Evolutionary conservation across 2,113 vertebrate genomes (phyloP), one percentile per base, ranked within the genome.

Genomic region (Eubucco bourcierii): DNA sequence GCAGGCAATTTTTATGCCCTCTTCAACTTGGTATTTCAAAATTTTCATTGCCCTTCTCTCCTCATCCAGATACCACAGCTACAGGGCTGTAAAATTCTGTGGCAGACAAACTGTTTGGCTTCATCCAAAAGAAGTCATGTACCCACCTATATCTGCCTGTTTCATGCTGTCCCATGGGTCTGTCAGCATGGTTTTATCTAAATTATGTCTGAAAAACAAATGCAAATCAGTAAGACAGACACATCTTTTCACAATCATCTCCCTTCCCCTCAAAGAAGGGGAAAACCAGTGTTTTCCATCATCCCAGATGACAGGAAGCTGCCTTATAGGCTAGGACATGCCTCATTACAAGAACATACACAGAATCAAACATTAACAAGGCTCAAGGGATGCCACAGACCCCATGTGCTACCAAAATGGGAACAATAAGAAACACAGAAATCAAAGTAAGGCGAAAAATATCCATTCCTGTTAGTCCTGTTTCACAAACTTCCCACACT

Each of bases 81-180:
- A 7, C 0, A 41, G 25, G 20, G 29, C 61, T 70, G 23, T 17
- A 25, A 81, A 58, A 3, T 11, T 27, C 34, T 9, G 39, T 7
- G 31, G 44, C n/a, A 93, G 10, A 41, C 18, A 64, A 68, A 94
- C 6, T 10, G 15, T 7, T 59, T 52, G 24, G 9, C 33, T 56
- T 28, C 19, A 59, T 15, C 41, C 44, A 80, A 52, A n/a, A 66
- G 10, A 19, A 61, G 37, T 2, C 2, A 60, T 58, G 64, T 3
- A 63, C 97, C 50, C 98, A 99, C 99, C 98, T 74, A 99, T 88
- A 94, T 99, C 98, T 2, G 99, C 99, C 56, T 97, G 97, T 90
- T 98, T 97, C 95, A 99, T 95, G 24, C 98, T 98, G 74, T 97
- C 97, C 98, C 98, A 98, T 0, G 99, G 99, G 96, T 99, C 99